Conservation (phyloP, 1,140 invertebrate genomes). For the Nomia melanderi region DNA sequence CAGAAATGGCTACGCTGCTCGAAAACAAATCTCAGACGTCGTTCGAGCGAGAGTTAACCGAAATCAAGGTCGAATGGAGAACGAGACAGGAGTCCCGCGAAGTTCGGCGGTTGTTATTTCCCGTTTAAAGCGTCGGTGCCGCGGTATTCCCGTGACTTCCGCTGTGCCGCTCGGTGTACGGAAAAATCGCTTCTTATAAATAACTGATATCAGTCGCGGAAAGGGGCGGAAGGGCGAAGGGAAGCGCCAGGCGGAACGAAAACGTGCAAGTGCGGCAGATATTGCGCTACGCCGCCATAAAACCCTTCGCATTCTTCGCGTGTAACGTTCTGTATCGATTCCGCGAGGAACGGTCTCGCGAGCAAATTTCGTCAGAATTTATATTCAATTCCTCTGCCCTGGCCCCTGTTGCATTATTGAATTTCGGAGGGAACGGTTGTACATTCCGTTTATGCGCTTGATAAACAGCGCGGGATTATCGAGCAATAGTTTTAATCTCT, state of each 20-base stretch:
- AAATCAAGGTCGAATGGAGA: neutral
- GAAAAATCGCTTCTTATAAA: slow-evolving; percentile 3
- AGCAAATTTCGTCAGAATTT: neutral
- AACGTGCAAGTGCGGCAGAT: slow-evolving; percentile 5
- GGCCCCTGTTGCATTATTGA: too few relatives aligned
- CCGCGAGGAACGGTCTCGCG: neutral
- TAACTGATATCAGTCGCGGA: neutral
- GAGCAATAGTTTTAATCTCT: too few relatives aligned
- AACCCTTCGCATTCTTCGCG: slow-evolving; percentile 1
- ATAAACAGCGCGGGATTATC: too few relatives aligned
- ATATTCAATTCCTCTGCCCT: neutral
- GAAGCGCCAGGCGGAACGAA: neutral
- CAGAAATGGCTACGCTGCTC: too few relatives aligned
- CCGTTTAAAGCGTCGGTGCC: neutral
- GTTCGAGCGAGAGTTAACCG: neutral
- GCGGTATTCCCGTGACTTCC: slow-evolving; percentile 1
- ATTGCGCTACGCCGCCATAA: neutral
- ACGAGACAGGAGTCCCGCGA: neutral
- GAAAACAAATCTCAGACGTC: too few relatives aligned
- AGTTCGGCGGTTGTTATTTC: neutral
- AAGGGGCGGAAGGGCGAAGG: neutral
- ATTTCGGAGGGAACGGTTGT: too few relatives aligned
- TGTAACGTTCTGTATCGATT: slow-evolving; percentile 6
- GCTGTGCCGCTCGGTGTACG: neutral
- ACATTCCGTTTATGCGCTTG: too few relatives aligned